Percentiles rank a stretch among this genome's conserved stretches.
Conservation (phyloP, 1,140 invertebrate genomes). For the Lamellibrachia luymesi region DNA sequence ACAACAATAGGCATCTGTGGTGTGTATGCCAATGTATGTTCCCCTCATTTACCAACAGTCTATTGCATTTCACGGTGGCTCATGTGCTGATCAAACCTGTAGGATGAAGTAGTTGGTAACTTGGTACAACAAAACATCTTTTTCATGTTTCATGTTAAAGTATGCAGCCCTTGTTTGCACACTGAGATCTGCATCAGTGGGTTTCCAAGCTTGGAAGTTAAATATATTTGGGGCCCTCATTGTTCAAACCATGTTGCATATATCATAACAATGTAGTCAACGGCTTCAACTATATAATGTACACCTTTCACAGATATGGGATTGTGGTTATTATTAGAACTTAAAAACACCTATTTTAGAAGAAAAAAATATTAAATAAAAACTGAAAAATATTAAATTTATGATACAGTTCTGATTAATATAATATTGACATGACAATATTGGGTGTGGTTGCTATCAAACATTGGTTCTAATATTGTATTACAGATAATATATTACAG, state of each 20-base stretch:
- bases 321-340: background rate
- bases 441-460: background rate
- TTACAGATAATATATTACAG: background rate
- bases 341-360: no score
- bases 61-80: background rate
- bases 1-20: background rate
- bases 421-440: background rate
- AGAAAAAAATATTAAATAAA: no score
- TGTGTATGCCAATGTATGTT: background rate
- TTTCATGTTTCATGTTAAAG: background rate
- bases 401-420: background rate
- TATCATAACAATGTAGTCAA: no score
- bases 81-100: background rate
- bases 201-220: background rate
- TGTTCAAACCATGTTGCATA: no score
- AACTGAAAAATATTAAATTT: no score
- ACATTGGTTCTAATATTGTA: background rate
- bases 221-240: background rate
- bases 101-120: background rate
- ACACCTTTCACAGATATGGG: background rate
- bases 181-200: background rate
- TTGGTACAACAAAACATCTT: background rate
- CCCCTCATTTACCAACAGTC: background rate
- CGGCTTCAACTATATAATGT: no score
- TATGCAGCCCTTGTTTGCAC: background rate